Evolutionary conservation across 1,140 invertebrate genomes (phyloP).

Genomic region (Brevipalpus yothersi): DNA sequence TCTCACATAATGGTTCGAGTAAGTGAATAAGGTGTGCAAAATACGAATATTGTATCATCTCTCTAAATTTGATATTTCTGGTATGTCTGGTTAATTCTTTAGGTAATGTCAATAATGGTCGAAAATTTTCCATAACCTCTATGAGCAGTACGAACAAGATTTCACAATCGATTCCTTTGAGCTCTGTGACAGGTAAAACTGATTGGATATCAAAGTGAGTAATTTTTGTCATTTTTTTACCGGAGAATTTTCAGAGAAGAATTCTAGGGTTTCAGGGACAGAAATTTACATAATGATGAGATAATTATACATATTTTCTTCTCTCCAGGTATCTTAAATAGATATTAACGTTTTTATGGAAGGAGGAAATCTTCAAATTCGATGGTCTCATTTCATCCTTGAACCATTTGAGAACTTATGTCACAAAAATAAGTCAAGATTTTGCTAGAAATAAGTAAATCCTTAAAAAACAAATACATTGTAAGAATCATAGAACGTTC

Average conservation of each 20-base stretch:
- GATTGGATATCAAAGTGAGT: conserved; percentile 36
- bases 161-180: conserved; percentile 13
- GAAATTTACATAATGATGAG: neutral
- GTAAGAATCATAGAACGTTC: too few species aligned
- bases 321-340: neutral
- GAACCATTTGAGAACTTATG: too few species aligned
- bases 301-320: neutral
- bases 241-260: neutral
- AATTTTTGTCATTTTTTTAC: neutral
- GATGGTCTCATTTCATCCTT: too few species aligned
- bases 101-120: neutral
- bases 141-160: conserved; percentile 13
- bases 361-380: too few species aligned
- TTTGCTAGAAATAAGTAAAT: too few species aligned
- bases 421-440: too few species aligned
- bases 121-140: neutral
- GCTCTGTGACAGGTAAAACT: conserved; percentile 16
- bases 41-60: neutral
- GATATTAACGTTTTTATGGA: neutral
- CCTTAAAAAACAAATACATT: too few species aligned
- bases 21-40: neutral
- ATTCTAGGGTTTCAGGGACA: neutral
- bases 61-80: neutral
- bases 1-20: conserved; percentile 10
- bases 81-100: neutral